Percentiles rank a stretch among this genome's conserved stretches.
phyloP scores from a whole-genome alignment of 1,140 invertebrate species.

The Pteromalus puparum region DNA sequence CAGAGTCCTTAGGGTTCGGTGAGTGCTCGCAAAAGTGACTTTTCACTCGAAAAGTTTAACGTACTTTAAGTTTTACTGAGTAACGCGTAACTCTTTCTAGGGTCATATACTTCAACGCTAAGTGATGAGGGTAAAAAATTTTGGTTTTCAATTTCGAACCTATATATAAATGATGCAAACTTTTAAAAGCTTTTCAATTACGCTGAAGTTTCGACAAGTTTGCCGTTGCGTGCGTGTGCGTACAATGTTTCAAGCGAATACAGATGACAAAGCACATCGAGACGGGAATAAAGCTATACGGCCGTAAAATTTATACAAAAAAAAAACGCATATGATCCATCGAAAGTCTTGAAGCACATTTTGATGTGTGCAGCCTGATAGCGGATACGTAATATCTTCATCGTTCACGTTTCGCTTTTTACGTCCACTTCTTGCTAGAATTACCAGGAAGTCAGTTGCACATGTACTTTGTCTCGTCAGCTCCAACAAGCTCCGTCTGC shows the following conservation, averaged over 20 bases:
- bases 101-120: not conserved
- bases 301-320: too few relatives aligned
- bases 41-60: conserved; percentile 23
- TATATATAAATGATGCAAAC: not conserved
- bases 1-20: not conserved
- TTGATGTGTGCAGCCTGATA: not conserved
- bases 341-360: not conserved
- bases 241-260: too few relatives aligned
- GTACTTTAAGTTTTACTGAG: not conserved
- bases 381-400: not conserved
- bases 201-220: not conserved
- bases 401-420: not conserved
- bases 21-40: conserved; percentile 9
- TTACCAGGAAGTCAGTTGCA: not conserved
- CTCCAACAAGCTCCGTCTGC: not conserved
- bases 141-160: conserved; percentile 10
- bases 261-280: too few relatives aligned
- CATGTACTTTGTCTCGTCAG: not conserved
- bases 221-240: not conserved
- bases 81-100: conserved; percentile 20
- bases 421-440: not conserved
- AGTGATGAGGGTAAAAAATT: not conserved
- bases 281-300: too few relatives aligned
- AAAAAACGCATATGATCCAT: too few relatives aligned
- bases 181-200: conserved; percentile 8